These are phyloP conservation scores for Melitaea athalia DNA, from an alignment of 2,888 invertebrate genomes.

Conservation along the genomic window DNA sequence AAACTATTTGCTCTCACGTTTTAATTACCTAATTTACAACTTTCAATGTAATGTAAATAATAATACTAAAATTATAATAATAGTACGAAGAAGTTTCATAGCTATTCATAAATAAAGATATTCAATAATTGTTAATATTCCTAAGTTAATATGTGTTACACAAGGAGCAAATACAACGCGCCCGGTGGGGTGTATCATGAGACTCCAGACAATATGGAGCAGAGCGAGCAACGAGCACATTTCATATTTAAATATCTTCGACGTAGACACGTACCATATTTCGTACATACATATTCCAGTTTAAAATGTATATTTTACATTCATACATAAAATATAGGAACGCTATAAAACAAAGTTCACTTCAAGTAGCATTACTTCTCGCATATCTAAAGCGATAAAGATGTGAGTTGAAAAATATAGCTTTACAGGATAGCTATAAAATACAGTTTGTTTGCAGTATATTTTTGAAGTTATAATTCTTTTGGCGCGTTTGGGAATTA, in stretches of 20 bases:
- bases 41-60: not conserved
- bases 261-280: conserved; percentile 2
- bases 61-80: not conserved
- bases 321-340: not conserved
- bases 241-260: conserved; percentile 3
- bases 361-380: not conserved
- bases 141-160: conserved; percentile 1
- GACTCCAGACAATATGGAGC: not conserved
- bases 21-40: not conserved
- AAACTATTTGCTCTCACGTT: too few species aligned
- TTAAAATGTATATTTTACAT: not conserved
- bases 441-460: too few species aligned
- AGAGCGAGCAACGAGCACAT: not conserved
- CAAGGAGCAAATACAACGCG: not conserved
- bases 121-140: conserved; percentile 2
- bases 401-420: too few species aligned
- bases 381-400: too few species aligned
- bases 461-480: too few species aligned
- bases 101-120: not conserved
- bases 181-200: not conserved
- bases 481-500: too few species aligned
- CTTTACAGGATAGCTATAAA: too few species aligned
- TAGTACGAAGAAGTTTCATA: not conserved
- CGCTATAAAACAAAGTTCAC: not conserved
- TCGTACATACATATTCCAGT: not conserved